Percentiles rank a stretch among this genome's conserved stretches.
Evolutionary conservation across 2,888 invertebrate genomes (phyloP).

Genomic region (Drosophila borborema): DNA sequence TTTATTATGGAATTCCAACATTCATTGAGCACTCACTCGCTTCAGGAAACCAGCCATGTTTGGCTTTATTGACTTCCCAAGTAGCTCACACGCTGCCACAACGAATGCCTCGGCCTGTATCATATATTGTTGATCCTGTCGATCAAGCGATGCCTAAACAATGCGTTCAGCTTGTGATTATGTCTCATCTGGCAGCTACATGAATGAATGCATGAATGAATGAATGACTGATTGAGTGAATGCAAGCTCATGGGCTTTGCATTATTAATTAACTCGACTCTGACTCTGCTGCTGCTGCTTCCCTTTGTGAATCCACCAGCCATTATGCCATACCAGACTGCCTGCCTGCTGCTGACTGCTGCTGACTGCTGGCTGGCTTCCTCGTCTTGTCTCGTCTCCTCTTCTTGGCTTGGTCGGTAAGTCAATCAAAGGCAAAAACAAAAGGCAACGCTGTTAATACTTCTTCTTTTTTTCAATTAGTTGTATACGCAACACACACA

Average conservation of each 20-base stretch:
- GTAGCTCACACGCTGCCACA: conserved; percentile 61
- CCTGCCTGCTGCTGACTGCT: conserved; percentile 46
- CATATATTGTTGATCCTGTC: conserved; percentile 33
- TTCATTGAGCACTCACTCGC: neutral
- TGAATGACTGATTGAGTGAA: conserved; percentile 42
- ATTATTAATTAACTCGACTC: conserved; percentile 75
- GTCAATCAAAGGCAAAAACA: conserved; percentile 73
- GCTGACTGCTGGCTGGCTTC: conserved; percentile 27
- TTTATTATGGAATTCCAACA: neutral
- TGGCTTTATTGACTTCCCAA: conserved; percentile 37
- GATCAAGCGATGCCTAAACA: conserved; percentile 26
- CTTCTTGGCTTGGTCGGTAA: conserved; percentile 64
- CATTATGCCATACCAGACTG: conserved; percentile 81
- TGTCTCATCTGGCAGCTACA: conserved; percentile 28
- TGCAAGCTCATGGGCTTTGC: conserved; percentile 64
- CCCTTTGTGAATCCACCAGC: conserved; percentile 72
- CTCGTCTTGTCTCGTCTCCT: conserved; percentile 23
- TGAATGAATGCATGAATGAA: conserved; percentile 32
- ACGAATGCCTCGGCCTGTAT: conserved; percentile 20
- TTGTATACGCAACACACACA: conserved; percentile 44
- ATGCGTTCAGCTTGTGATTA: conserved; percentile 34
- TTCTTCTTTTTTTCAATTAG: conserved; percentile 74
- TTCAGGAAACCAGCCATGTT: conserved; percentile 1
- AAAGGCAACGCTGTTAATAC: conserved; percentile 71
- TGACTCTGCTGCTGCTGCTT: conserved; percentile 20